Evolutionary conservation across 2,888 invertebrate species (phyloP).

Genomic region (Xestoiulus laeticollis): DNA sequence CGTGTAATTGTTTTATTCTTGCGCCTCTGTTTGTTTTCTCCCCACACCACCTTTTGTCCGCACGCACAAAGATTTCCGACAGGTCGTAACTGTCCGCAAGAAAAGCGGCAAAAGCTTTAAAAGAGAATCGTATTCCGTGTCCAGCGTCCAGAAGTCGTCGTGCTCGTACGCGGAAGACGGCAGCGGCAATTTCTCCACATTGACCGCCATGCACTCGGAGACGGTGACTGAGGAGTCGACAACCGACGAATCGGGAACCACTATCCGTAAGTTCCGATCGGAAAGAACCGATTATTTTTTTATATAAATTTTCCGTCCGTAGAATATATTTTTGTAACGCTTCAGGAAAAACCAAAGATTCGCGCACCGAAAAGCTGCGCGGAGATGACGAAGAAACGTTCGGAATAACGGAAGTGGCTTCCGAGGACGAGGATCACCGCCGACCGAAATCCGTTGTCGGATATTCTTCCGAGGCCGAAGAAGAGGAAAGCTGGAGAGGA

Average conservation of each 20-base stretch:
- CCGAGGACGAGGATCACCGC: not conserved
- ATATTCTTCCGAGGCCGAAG: not conserved
- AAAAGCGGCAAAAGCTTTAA: not conserved
- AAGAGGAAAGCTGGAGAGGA: not conserved
- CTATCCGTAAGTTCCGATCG: conserved; percentile 18
- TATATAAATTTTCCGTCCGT: too few species aligned
- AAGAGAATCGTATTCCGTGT: conserved; percentile 36
- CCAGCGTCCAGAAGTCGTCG: conserved; percentile 38
- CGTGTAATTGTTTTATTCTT: not conserved
- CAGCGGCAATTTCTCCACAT: not conserved
- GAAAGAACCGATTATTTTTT: too few species aligned
- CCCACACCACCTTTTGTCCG: too few species aligned
- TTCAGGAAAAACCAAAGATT: conserved; percentile 27
- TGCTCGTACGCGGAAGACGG: not conserved
- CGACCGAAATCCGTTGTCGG: not conserved
- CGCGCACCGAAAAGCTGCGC: not conserved
- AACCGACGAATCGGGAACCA: conserved; percentile 42
- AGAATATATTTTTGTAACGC: not conserved
- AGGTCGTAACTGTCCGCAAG: not conserved
- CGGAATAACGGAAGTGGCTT: conserved; percentile 12
- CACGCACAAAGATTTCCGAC: not conserved
- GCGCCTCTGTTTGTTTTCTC: not conserved
- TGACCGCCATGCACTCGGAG: not conserved
- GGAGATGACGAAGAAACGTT: conserved; percentile 13
- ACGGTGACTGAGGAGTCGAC: not conserved